Evolutionary conservation across 2,797 vertebrate species (phyloP), one percentile per base, ranked within the genome.

Genomic region (Melanotaenia pygmaea): DNA sequence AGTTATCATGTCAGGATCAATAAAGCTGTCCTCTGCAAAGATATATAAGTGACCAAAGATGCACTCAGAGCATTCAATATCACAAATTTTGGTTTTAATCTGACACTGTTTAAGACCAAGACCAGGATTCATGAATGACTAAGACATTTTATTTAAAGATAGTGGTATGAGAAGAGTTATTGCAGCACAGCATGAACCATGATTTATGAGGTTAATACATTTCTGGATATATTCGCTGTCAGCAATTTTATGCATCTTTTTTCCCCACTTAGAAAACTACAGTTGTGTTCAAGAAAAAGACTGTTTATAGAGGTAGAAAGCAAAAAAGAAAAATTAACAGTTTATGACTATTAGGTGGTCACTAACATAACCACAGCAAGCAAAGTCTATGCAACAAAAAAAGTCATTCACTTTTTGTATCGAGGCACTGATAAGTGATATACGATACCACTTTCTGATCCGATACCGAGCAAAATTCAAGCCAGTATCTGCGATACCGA

Each of bases 1-100:
- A 78, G 70, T 80, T 77, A 69, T 79, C 65, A 53, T 68, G 69
- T 84, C 59, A 59, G 64, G 64, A 75, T 84, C 70, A 51, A 56
- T 62, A 34, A 37, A 56, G 65, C 69, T 47, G 20, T 56, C 59
- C 70, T 78, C 34, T 13, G 38, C 54, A 64, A 66, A 69, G 65
- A 72, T 58, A 53, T 43, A 50, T 3, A 58, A 62, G 38, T 40
- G 64, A 58, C 63, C 58, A 32, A 38, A 28, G 62, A 75, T 14
- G 50, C 64, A 14, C 72, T 57, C 34, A 28, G 22, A 20, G 22
- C 40, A 24, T 13, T 57, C 40, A 28, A 24, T 40, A 22, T 22
- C 38, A 30, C 45, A 11, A 18, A 18, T 35, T 70, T 40, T 32
- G 35, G n/a, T 45, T 72, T 76, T 47, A 10, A 59, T 7, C n/a